Base-by-base conservation (phyloP, 2,888 invertebrate genomes). In the Meiosimyza platycephala region DNA sequence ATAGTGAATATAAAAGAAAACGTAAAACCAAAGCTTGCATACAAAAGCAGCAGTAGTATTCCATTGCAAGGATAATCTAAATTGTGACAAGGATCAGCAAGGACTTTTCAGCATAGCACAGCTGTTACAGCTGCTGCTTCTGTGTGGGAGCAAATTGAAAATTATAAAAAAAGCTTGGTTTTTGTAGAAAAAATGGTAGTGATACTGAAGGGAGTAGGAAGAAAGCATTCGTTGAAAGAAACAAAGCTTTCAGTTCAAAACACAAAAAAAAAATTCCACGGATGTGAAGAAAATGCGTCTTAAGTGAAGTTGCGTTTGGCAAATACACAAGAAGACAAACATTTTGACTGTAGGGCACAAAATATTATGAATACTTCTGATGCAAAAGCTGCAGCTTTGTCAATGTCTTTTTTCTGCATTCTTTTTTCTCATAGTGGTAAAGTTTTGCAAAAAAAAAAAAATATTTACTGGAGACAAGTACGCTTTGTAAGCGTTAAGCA, bases 261-360 rank as follows among this genome's bases (percentile, higher is more conserved):
- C 12, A 48, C 7, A 52, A 40, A 28, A 28, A 51, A n/a, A 65
- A 52, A 65, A 63, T 7, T n/a, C 40, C 15, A 18, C 40, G 55
- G 55, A n/a, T 55, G 55, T n/a, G 22, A 55, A 22, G 55, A 55
- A 55, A 55, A 55, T 55, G 55, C 55, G 55, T 55, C 55, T 55
- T 55, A 16, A 55, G 55, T 55, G 18, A 55, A 18, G 55, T 55
- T 22, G 55, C 55, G 55, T 18, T 22, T 16, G 55, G 11, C 0
- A n/a, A 28, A 28, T 40, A 52, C 33, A 75, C 75, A 75, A 74
- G 74, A 74, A 76, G 73, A 76, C 75, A 77, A 77, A 76, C 73
- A 78, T 76, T 78, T 78, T 76, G 76, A 75, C 78, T 76, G 75
- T 73, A 51, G 76, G 78, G 77, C 77, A 77, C 72, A 75, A 72